Base-by-base conservation (phyloP, 2,888 invertebrate genomes). In the Polydrusus tereticollis region DNA sequence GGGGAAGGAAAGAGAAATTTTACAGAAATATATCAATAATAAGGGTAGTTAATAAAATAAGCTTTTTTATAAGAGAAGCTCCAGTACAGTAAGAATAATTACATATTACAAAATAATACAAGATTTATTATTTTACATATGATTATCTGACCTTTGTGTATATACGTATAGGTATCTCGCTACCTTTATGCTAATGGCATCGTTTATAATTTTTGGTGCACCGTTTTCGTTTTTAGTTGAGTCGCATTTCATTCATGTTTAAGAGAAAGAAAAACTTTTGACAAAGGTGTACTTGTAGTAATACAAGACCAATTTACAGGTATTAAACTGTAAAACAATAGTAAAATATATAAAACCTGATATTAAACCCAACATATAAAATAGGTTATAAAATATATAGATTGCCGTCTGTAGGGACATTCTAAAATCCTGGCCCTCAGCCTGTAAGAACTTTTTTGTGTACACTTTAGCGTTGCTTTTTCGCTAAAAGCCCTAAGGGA, bases 101-200 rank as follows among this genome's bases (percentile, higher is more conserved):
- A n/a, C n/a, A n/a, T n/a, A 1, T 33, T n/a, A 36, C 36, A 36
- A 36, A 36, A 36, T 36, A 36, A 36, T n/a, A n/a, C n/a, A n/a
- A n/a, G n/a, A n/a, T 45, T 45, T 45, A 45, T 36, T 45, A 18
- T 45, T 5, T 18, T 18, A 18, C 8, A 18, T 18, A 20, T 18
- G 20, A 10, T 8, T 20, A 45, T 20, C 45, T 45, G 45, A 7
- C 6, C 10, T 16, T 20, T 45, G 7, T 45, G 20, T 21, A 21
- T 20, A 4, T 12, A 1, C 16, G 8, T 2, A 20, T 18, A 45
- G 10, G 20, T 45, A 45, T 20, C n/a, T n/a, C n/a, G n/a, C n/a
- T n/a, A n/a, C n/a, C n/a, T 45, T 45, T 45, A 45, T 18, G 20
- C 45, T 45, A 45, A 45, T 45, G 45, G 45, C 20, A 45, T 45